A percentile compares a stretch with the other conserved stretches of the same genome.
Evolutionary conservation across 1,140 invertebrate genomes (phyloP).

Genomic region (roundworm (Caenorhabditis elegans)): DNA sequence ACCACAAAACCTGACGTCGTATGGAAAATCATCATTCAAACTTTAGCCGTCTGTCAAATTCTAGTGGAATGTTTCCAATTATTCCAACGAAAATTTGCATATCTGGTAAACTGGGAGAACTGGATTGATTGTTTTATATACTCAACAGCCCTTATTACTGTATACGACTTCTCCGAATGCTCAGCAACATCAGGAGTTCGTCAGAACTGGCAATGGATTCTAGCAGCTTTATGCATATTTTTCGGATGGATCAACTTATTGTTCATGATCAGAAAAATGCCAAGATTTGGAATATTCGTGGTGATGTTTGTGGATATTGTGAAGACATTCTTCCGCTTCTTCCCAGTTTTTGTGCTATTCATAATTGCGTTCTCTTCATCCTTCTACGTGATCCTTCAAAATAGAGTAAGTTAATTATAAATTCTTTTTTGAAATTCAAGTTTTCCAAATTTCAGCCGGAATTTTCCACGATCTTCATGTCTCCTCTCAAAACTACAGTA

Average conservation of each 20-base stretch:
- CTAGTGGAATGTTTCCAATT: conserved; percentile 69
- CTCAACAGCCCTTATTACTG: conserved; percentile 68
- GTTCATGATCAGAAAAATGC: conserved; percentile 66
- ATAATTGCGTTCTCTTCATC: conserved; percentile 70
- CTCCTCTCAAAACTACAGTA: conserved; percentile 68
- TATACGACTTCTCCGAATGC: conserved; percentile 68
- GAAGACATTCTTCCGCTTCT: conserved; percentile 70
- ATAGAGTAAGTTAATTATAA: conserved; percentile 64
- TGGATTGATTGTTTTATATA: conserved; percentile 70
- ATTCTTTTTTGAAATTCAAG: not conserved
- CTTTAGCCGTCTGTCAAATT: conserved; percentile 67
- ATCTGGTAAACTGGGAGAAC: conserved; percentile 69
- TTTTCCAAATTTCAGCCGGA: conserved; percentile 58
- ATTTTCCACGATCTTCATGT: conserved; percentile 46
- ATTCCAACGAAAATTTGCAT: conserved; percentile 67
- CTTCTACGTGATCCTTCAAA: conserved; percentile 69
- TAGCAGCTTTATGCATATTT: conserved; percentile 69
- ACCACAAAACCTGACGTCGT: not conserved
- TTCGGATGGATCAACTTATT: conserved; percentile 70
- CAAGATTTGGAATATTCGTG: conserved; percentile 70
- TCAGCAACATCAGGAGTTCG: conserved; percentile 67
- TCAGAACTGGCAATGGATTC: conserved; percentile 69
- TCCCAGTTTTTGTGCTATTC: conserved; percentile 70
- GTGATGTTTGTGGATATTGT: conserved; percentile 72
- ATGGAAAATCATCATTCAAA: conserved; percentile 25